Evolutionary conservation across 2,888 invertebrate genomes (phyloP), one percentile per base, ranked within the genome.

Genomic region (Tetragonisca angustula): DNA sequence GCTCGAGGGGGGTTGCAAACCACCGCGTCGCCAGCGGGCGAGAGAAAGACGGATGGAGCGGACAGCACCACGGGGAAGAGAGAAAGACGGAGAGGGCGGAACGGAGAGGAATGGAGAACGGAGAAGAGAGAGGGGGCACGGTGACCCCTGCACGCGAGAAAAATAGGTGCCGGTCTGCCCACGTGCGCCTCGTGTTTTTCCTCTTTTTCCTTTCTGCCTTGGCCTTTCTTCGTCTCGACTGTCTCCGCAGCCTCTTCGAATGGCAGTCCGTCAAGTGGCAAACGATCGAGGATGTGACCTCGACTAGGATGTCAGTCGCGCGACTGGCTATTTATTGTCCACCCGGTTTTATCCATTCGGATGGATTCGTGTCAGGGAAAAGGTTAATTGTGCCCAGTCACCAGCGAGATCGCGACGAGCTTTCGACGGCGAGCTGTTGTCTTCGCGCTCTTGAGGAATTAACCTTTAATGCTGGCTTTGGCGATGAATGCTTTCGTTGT

Each of bases 1-100:
- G 88, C 81, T 84, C 88, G 85, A 79, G 87, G 80, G 80, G 83
- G 89, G 72, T 83, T 88, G 89, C 85, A 80, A 86, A 82, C 69
- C 65, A 50, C 52, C 67, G 32, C 19, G 15, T 19, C 49, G 49
- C 2, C 32, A 19, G 24, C 59, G 17, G 9, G 65, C 4, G 15
- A 21, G 32, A 79, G 61, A 79, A 73, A n/a, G 36, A n/a, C 32
- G 17, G n/a, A 32, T n/a, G 2, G 19, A 54, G 13, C 32, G 2
- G 54, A 69, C 15, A 69, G 13, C 6, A 6, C 0, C 4, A n/a
- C n/a, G 36, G 15, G 69, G 4, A 54, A 21, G 54, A 21, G 17
- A 2, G 9, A 4, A 50, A 36, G 50, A 61, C 17, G 27, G 6
- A 3, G 17, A 61, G 27, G 4, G 4, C 49, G 74, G 56, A 19